phyloP scores from a whole-genome alignment of 1,140 invertebrate genomes.

The Limonius californicus region DNA sequence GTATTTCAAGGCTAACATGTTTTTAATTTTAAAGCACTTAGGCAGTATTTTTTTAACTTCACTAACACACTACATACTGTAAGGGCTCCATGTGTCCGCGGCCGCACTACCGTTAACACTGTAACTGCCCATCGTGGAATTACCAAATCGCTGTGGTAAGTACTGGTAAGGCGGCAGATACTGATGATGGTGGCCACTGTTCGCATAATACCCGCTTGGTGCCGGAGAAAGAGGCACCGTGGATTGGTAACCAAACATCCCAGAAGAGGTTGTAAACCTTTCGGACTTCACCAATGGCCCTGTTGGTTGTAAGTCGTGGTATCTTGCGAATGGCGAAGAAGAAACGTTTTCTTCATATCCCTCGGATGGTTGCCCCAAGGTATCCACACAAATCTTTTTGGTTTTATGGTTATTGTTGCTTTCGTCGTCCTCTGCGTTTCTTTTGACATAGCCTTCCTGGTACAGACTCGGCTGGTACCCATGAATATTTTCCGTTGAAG shows the following conservation, averaged over 20 bases:
- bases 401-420: constrained; percentile 44
- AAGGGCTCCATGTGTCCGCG: constrained; percentile 2
- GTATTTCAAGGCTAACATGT: no score
- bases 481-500: constrained; percentile 31
- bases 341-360: constrained; percentile 43
- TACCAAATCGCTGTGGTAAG: constrained; percentile 41
- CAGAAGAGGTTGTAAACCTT: constrained; percentile 30
- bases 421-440: constrained; percentile 44
- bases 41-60: no score
- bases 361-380: constrained; percentile 38
- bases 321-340: constrained; percentile 41
- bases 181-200: constrained; percentile 31
- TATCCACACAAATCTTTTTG: constrained; percentile 48
- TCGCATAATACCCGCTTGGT: constrained; percentile 28
- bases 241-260: constrained; percentile 35
- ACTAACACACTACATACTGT: not conserved
- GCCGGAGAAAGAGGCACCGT: constrained; percentile 23
- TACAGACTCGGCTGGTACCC: constrained; percentile 23
- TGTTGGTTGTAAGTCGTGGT: constrained; percentile 52
- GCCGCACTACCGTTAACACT: constrained; percentile 19
- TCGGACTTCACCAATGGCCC: constrained; percentile 32
- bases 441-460: constrained; percentile 23
- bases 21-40: no score
- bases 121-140: constrained; percentile 25
- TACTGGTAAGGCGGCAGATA: constrained; percentile 45